Evolutionary conservation across 2,113 vertebrate genomes (phyloP), one percentile per base, ranked within the genome.

Genomic region (Mirounga angustirostris): DNA sequence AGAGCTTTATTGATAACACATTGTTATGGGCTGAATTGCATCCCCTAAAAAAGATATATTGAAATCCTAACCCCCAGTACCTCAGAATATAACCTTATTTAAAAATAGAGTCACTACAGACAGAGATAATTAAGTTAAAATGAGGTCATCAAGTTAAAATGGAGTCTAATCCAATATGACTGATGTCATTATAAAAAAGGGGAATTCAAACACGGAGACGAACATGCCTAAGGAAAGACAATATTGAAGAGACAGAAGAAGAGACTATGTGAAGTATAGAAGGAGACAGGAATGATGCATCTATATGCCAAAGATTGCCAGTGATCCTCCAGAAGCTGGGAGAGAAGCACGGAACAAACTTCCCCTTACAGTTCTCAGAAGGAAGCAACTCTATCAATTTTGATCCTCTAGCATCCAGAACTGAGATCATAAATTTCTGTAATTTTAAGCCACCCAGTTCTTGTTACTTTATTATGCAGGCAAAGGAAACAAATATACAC

Each of bases 101-200:
- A 14, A 19, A 67, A 93, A 80, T 11, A 15, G 30, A 15, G 9
- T 82, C 52, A 71, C 69, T 81, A 21, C 14, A 92, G 65, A 95
- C 96, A 40, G 40, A 76, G 40, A 79, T 79, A 81, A 91, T 73
- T 63, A 71, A 96, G n/a, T 65, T 86, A 86, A 36, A 92, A 86
- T 4, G 6, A 71, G 0, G 36, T 76, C 50, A 59, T 80, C 33
- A 73, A 7, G 18, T 28, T n/a, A 69, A 69, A 69, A 69, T 59
- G 40, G 76, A 28, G 28, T 15, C 13, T 89, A 92, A 69, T 73
- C 50, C 7, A 5, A 46, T 14, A 58, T 24, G 18, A 93, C 4
- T 22, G 33, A 15, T 40, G 4, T 59, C n/a, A 13, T 89, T 71
- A 26, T 43, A 61, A 90, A 58, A 28, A 93, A 19, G n/a, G 22